Evolutionary conservation across 2,797 vertebrate genomes (phyloP).

Genomic region (Cichlasoma orientale): DNA sequence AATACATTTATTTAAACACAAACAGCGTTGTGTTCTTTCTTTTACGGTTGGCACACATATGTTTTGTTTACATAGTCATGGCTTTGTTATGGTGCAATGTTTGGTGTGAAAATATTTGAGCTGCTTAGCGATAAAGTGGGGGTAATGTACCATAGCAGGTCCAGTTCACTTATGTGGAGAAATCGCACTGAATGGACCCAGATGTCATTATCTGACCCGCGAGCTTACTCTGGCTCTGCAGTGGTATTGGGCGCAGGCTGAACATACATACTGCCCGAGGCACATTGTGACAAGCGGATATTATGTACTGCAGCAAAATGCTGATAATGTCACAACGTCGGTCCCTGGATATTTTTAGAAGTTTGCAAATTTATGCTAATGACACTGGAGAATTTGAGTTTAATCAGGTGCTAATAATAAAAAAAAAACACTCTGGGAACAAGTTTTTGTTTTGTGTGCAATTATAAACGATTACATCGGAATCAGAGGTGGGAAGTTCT

Average conservation of each 20-base stretch:
- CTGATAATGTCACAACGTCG: constrained; percentile 21
- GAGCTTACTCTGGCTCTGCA: constrained; percentile 6
- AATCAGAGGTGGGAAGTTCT: constrained; percentile 80
- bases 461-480: constrained; percentile 70
- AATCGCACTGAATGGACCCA: constrained; percentile 40
- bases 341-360: constrained; percentile 12
- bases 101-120: constrained; percentile 48
- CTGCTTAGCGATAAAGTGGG: constrained; percentile 57
- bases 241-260: neutral
- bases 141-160: constrained; percentile 60
- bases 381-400: constrained; percentile 32
- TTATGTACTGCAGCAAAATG: constrained; percentile 20
- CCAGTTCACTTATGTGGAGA: constrained; percentile 46
- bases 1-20: neutral
- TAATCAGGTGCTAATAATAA: constrained; percentile 1
- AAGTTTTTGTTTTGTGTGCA: constrained; percentile 65
- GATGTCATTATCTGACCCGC: constrained; percentile 26
- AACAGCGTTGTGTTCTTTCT: neutral
- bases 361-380: constrained; percentile 27
- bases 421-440: constrained; percentile 65
- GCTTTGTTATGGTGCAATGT: constrained; percentile 43
- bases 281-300: constrained; percentile 35
- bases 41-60: constrained; percentile 33
- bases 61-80: constrained; percentile 4
- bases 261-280: neutral